Evolutionary conservation across 2,113 vertebrate species (phyloP).

Genomic region (Pseudolaguvia tuberculata): DNA sequence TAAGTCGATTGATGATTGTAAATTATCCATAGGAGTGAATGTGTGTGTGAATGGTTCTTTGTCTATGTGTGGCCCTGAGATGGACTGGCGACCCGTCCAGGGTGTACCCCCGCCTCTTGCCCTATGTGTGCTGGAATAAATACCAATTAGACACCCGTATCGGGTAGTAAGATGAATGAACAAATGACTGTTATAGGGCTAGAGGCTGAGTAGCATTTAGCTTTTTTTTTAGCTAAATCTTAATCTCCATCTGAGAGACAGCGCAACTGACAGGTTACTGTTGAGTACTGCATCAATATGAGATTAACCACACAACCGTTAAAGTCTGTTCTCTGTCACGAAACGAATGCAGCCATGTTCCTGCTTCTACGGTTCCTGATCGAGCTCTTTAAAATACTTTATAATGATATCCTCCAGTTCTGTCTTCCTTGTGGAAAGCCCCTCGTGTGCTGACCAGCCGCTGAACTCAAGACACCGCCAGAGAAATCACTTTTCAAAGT

Average conservation of each 20-base stretch:
- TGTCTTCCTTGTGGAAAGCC: constrained; percentile 47
- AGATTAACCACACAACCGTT: constrained; percentile 1
- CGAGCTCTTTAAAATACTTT: constrained; percentile 33
- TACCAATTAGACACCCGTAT: too few species aligned
- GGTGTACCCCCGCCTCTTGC: too few species aligned
- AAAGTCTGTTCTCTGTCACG: constrained; percentile 9
- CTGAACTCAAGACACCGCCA: constrained; percentile 59
- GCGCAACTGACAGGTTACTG: background rate
- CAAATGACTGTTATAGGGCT: too few species aligned
- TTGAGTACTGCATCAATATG: constrained; percentile 5
- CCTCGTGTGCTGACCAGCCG: constrained; percentile 57
- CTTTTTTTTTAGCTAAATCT: background rate
- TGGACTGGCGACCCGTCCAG: too few species aligned
- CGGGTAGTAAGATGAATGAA: too few species aligned
- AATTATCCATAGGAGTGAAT: too few species aligned
- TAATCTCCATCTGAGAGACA: background rate
- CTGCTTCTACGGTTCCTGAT: constrained; percentile 24
- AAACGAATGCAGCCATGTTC: background rate
- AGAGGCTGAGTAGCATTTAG: background rate
- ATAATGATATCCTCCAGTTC: constrained; percentile 38
- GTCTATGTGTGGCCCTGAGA: too few species aligned
- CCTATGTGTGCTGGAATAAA: too few species aligned
- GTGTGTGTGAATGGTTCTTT: too few species aligned
- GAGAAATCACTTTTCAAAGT: constrained; percentile 51
- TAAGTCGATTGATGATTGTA: too few species aligned